Conservation (phyloP, 2,888 invertebrate species). For the Aphodius sticticus region DNA sequence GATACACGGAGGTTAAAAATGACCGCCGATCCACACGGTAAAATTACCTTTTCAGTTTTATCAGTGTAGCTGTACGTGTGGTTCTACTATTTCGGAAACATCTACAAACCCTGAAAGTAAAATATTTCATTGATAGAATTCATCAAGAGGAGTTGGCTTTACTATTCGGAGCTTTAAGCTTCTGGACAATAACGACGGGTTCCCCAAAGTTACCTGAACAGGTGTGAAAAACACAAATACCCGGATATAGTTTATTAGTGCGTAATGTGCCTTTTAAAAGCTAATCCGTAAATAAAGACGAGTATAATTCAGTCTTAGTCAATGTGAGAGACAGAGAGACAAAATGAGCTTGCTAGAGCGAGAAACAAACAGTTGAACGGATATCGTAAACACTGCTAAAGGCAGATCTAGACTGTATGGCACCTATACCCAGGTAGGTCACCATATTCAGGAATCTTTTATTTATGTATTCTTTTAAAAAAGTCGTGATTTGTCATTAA, state of each 20-base stretch:
- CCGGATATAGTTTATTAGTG: constrained; percentile 47
- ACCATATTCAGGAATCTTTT: neutral
- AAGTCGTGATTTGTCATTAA: neutral
- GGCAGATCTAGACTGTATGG: constrained; percentile 32
- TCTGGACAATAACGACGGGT: neutral
- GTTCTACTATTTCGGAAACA: neutral
- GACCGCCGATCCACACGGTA: too few species aligned
- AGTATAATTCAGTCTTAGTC: constrained; percentile 8
- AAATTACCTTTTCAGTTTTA: too few species aligned
- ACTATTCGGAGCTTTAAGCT: neutral
- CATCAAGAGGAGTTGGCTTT: neutral
- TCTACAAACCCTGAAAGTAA: neutral
- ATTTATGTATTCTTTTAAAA: neutral
- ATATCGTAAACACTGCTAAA: constrained; percentile 32
- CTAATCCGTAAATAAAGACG: constrained; percentile 30
- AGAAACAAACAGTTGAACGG: constrained; percentile 25
- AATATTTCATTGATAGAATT: constrained; percentile 13
- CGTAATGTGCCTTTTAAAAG: constrained; percentile 35
- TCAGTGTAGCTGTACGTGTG: too few species aligned
- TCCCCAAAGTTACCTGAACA: constrained; percentile 38
- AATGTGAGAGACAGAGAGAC: neutral
- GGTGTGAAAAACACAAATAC: constrained; percentile 44
- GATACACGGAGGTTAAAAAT: too few species aligned
- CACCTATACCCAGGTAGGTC: constrained; percentile 16
- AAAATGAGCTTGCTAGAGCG: neutral